phyloP scores from a whole-genome alignment of 1,140 invertebrate species.

The Drosophila triauraria region DNA sequence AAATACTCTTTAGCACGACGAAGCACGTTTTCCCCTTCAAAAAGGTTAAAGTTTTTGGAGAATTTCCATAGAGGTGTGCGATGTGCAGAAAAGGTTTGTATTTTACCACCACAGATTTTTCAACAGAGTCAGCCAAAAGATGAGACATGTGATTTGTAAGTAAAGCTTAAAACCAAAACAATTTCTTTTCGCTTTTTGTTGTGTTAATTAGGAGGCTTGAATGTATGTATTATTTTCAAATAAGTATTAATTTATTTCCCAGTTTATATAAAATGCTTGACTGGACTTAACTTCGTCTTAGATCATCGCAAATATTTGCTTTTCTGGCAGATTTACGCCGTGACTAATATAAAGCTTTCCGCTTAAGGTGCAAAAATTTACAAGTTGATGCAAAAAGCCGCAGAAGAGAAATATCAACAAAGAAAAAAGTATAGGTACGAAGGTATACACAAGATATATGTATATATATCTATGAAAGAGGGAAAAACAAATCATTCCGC shows the following conservation, averaged over 20 bases:
- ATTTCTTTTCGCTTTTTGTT: neutral
- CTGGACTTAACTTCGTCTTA: conserved; percentile 26
- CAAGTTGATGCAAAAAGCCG: conserved; percentile 65
- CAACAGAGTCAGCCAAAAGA: neutral
- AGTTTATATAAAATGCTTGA: conserved; percentile 5
- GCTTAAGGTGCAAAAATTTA: conserved; percentile 69
- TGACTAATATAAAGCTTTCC: conserved; percentile 51
- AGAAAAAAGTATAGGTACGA: conserved; percentile 3
- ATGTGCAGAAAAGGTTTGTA: conserved; percentile 13
- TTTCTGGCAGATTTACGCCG: conserved; percentile 2
- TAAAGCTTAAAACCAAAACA: neutral
- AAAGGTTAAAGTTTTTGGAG: conserved; percentile 9
- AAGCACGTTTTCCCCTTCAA: conserved; percentile 57
- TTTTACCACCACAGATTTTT: neutral
- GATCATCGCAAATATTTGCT: conserved; percentile 51
- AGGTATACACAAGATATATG: neutral
- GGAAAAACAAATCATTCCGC: conserved; percentile 34
- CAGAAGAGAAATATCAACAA: conserved; percentile 9
- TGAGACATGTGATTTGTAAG: neutral
- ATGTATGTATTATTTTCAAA: neutral
- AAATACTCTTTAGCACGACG: conserved; percentile 31
- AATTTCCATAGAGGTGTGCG: conserved; percentile 16
- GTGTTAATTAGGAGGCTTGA: neutral
- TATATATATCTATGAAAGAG: neutral
- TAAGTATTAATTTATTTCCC: too few species aligned